Evolutionary conservation across 2,797 vertebrate genomes (phyloP).

Genomic region (Pipistrellus pygmaeus): DNA sequence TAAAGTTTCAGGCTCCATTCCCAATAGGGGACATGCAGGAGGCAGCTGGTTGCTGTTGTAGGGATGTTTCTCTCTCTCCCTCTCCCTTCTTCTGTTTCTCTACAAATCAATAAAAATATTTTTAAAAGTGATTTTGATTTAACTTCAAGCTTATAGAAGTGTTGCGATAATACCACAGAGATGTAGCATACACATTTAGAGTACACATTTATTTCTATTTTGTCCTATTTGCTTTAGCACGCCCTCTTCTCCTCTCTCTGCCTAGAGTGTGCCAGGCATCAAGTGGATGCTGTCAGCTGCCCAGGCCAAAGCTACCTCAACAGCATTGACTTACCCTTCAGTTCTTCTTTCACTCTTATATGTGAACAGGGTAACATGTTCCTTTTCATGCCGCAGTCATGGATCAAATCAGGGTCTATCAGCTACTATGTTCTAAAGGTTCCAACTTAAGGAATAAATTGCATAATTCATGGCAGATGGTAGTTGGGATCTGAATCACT

Average conservation of each 20-base stretch:
- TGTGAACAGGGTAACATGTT: neutral
- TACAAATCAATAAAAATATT: neutral
- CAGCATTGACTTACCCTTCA: neutral
- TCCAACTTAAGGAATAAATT: neutral
- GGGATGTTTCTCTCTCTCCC: neutral
- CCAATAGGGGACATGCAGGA: neutral
- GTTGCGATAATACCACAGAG: neutral
- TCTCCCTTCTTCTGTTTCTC: neutral
- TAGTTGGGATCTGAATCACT: neutral
- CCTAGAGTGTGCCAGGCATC: accelerated
- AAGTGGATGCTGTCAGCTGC: neutral
- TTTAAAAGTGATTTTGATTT: neutral
- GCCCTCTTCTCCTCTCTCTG: neutral
- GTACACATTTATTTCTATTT: neutral
- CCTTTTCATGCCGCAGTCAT: neutral
- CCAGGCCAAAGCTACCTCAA: neutral
- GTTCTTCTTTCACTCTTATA: neutral
- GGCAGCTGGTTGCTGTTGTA: neutral
- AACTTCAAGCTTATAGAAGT: neutral
- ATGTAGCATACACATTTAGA: neutral
- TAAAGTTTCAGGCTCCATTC: neutral
- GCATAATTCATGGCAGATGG: too few relatives aligned
- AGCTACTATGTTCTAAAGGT: neutral
- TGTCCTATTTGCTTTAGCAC: neutral
- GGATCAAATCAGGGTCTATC: neutral